phyloP scores from a whole-genome alignment of 1,140 invertebrate genomes.

The Drosophila sechellia region DNA sequence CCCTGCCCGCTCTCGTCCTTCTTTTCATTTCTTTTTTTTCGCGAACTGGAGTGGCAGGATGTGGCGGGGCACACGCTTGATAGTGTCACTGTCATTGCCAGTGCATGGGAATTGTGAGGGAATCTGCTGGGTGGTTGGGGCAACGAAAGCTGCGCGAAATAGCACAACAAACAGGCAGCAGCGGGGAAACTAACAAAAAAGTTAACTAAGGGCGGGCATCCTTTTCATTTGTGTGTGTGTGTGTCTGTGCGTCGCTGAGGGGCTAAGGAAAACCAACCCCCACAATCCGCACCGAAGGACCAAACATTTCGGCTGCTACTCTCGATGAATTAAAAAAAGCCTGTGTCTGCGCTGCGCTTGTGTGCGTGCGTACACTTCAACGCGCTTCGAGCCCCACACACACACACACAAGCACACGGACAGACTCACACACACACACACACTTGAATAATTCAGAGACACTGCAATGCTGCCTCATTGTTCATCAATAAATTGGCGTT shows the following conservation, averaged over 20 bases:
- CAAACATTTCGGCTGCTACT: conserved; percentile 49
- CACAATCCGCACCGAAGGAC: conserved; percentile 33
- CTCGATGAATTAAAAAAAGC: conserved; percentile 70
- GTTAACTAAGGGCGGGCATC: conserved; percentile 70
- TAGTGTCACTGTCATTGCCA: conserved; percentile 80
- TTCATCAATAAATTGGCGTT: conserved; percentile 44
- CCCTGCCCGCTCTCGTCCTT: conserved; percentile 1
- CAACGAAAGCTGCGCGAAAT: conserved; percentile 60
- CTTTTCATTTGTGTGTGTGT: not conserved
- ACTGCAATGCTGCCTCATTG: conserved; percentile 61
- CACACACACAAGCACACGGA: conserved; percentile 7
- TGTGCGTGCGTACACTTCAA: conserved; percentile 63
- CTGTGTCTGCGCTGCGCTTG: conserved; percentile 13
- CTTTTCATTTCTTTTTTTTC: conserved; percentile 19
- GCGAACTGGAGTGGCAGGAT: not conserved
- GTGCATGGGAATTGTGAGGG: conserved; percentile 49
- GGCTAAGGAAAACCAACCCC: conserved; percentile 54
- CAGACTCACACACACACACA: conserved; percentile 20
- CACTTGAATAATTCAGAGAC: conserved; percentile 66
- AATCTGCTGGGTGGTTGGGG: conserved; percentile 10
- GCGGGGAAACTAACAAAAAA: conserved; percentile 74
- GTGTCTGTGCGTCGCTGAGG: not conserved
- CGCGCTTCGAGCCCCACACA: conserved; percentile 49
- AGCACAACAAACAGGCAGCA: conserved; percentile 71
- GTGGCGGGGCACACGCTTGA: conserved; percentile 40